phyloP scores from a whole-genome alignment of 2,888 invertebrate genomes.

The Phengaris alcon region DNA sequence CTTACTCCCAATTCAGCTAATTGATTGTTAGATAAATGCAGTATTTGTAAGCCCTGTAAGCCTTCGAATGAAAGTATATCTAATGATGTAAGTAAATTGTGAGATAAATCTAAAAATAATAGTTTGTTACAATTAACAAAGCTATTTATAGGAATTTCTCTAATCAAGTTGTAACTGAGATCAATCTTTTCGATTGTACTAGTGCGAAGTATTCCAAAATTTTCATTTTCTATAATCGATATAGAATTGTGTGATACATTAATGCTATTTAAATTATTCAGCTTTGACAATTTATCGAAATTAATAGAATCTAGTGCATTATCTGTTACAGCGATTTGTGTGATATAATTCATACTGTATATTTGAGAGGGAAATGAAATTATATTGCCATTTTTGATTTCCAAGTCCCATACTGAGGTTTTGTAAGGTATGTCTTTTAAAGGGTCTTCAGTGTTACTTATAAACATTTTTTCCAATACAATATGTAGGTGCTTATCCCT shows the following conservation, averaged over 20 bases:
- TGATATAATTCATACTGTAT: constrained; percentile 27
- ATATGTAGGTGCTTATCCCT: neutral
- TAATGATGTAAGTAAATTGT: constrained; percentile 30
- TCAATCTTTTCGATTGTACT: constrained; percentile 30
- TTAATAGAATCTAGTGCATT: constrained; percentile 31
- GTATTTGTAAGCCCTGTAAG: constrained; percentile 29
- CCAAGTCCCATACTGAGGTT: constrained; percentile 19
- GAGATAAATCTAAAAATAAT: constrained; percentile 33
- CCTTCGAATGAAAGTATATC: constrained; percentile 36
- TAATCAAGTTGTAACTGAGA: constrained; percentile 34
- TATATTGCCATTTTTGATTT: constrained; percentile 30
- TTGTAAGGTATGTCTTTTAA: neutral
- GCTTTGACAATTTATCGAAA: constrained; percentile 19
- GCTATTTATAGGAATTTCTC: constrained; percentile 31
- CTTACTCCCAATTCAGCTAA: constrained; percentile 33
- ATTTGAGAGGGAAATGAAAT: constrained; percentile 29
- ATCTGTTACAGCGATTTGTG: constrained; percentile 25
- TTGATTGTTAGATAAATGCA: constrained; percentile 33
- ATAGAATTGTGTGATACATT: constrained; percentile 34
- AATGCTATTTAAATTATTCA: constrained; percentile 23
- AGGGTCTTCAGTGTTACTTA: constrained; percentile 1
- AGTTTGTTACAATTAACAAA: constrained; percentile 30
- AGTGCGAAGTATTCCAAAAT: neutral
- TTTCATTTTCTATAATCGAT: constrained; percentile 26
- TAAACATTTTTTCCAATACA: neutral